phyloP scores from a whole-genome alignment of 2,113 vertebrate genomes.

The Tinamus guttatus region DNA sequence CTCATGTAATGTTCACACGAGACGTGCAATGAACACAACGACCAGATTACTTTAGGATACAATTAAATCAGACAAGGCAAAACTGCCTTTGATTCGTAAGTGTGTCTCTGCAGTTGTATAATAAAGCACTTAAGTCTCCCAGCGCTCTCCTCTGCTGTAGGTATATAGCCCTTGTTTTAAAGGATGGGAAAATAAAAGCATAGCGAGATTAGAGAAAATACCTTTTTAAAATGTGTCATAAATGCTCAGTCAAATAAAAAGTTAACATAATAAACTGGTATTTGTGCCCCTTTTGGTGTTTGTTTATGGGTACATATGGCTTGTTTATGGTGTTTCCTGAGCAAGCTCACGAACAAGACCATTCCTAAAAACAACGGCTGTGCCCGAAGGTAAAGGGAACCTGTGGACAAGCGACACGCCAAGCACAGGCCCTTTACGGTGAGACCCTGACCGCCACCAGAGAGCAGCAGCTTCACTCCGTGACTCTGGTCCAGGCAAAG shows the following conservation, averaged over 20 bases:
- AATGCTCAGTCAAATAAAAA: background rate
- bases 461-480: background rate
- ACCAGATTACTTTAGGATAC: background rate
- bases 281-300: background rate
- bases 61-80: background rate
- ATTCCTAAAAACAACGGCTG: background rate
- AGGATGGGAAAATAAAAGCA: slow-evolving; percentile 7
- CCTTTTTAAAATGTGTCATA: background rate
- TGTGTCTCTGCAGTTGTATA: slow-evolving; percentile 16
- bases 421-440: background rate
- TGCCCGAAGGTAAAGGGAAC: background rate
- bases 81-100: slow-evolving; percentile 9
- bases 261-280: background rate
- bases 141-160: background rate
- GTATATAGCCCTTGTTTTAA: slow-evolving; percentile 1
- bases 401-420: slow-evolving; percentile 1
- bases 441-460: background rate
- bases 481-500: background rate
- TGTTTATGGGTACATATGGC: background rate
- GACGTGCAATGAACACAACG: background rate
- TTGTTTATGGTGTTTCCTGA: background rate
- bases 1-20: background rate
- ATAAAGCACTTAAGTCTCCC: slow-evolving; percentile 20
- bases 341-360: background rate
- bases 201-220: slow-evolving; percentile 5